Base-by-base conservation (phyloP, 2,113 vertebrate genomes). In the Panurus biarmicus region DNA sequence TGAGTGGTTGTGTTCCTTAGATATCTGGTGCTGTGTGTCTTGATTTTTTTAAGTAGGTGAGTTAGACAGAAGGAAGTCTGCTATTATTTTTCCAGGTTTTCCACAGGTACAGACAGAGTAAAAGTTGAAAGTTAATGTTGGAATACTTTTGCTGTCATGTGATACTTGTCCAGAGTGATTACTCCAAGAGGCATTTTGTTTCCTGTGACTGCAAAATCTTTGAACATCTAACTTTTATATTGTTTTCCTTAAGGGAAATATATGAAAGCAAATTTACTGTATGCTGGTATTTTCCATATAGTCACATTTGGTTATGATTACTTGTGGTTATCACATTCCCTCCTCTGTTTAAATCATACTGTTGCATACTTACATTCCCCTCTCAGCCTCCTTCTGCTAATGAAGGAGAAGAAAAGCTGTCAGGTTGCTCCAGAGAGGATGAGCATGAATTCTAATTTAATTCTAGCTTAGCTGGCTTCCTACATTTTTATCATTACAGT, bases 391-490 rank as follows among this genome's bases (percentile, higher is more conserved):
- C 51, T 88, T 19, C 65, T 81, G n/a, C 61, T 96, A 93, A 95
- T 90, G 89, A 94, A 75, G 81, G 77, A 72, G 53, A 85, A 93
- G 42, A 88, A 67, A 86, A 75, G 61, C 45, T 1, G 0, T 71
- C 61, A 65, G 51, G 31, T 64, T 86, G 53, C 47, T 87, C 33
- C 50, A 81, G 57, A 90, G 73, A 87, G 35, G 25, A 35, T 81
- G 89, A 93, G 50, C 33, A 79, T 78, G 93, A 89, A 87, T 94
- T 91, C 74, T 89, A 62, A 87, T 94, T 90, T 89, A 71, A 67
- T 89, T 85, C 83, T 56, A 53, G 44, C 14, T 36, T 36, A 92
- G 60, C 60, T 87, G 19, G 11, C 53, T 96, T 93, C 36, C 36
- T 61, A 56, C 1, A 0, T 71, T 94, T 94, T 86, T 69, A 72